Conservation (phyloP, 1,140 invertebrate species). For the Sipha flava region DNA sequence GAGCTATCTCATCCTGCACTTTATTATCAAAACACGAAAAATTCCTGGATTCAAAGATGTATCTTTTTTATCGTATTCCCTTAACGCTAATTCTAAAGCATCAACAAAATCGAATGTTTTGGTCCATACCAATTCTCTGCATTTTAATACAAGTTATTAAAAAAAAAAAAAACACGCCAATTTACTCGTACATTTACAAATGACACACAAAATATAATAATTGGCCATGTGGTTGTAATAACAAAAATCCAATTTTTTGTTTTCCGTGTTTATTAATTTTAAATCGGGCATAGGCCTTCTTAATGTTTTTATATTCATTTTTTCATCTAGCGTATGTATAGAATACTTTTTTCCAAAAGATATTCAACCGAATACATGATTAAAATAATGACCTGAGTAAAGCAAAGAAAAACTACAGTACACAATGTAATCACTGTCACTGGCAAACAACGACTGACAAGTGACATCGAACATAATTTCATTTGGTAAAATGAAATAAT, state of each 20-base stretch:
- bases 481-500: neutral
- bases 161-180: neutral
- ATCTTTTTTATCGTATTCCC: too few species aligned
- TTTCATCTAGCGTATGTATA: neutral
- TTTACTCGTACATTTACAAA: neutral
- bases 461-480: neutral
- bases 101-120: too few species aligned
- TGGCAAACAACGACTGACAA: neutral
- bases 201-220: slow-evolving; percentile 1
- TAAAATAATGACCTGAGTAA: neutral
- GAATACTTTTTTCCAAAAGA: neutral
- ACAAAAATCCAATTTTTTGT: neutral
- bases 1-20: too few species aligned
- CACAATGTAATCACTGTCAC: neutral
- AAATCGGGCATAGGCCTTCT: neutral
- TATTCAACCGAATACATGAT: neutral
- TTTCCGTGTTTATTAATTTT: neutral
- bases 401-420: neutral
- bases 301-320: neutral
- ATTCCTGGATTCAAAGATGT: too few species aligned
- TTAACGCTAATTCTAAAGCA: too few species aligned
- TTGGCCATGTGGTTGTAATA: neutral
- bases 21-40: too few species aligned
- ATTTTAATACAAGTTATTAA: neutral
- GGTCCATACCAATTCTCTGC: neutral